Evolutionary conservation across 2,113 vertebrate species (phyloP).

Genomic region (sheep (Ovis aries)): DNA sequence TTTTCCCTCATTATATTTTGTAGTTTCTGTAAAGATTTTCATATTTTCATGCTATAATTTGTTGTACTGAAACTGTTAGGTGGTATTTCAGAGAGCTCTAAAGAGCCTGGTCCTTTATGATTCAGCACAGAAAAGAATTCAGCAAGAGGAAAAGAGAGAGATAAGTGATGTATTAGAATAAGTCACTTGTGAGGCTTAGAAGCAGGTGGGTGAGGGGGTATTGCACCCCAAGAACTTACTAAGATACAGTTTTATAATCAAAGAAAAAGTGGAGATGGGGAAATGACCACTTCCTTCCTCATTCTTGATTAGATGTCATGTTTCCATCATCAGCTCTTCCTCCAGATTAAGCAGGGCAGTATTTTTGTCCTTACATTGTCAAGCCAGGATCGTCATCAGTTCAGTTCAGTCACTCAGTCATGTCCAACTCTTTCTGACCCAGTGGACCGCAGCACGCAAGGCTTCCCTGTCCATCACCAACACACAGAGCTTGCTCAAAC

Average conservation of each 20-base stretch:
- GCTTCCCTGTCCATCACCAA: not conserved
- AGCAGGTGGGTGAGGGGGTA: not conserved
- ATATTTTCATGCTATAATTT: not conserved
- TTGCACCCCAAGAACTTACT: not conserved
- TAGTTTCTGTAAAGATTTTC: not conserved
- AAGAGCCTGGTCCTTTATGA: not conserved
- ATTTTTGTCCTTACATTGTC: not conserved
- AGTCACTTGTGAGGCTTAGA: not conserved
- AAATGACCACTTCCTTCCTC: not conserved
- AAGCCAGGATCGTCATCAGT: not conserved
- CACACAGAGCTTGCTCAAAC: not conserved
- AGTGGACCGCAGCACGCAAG: accelerated
- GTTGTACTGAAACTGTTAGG: not conserved
- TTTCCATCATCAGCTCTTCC: not conserved
- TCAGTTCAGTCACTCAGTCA: not conserved
- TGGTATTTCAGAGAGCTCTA: not conserved
- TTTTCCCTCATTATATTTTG: not conserved
- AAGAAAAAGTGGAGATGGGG: not conserved
- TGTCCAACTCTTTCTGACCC: not conserved
- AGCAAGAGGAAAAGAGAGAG: not conserved
- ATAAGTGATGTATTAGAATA: not conserved
- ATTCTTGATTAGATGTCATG: not conserved
- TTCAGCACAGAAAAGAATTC: not conserved
- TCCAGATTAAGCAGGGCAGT: not conserved
- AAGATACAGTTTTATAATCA: not conserved